phyloP scores from a whole-genome alignment of 64 coral and sea anemone species.

The Porites australiensis region DNA sequence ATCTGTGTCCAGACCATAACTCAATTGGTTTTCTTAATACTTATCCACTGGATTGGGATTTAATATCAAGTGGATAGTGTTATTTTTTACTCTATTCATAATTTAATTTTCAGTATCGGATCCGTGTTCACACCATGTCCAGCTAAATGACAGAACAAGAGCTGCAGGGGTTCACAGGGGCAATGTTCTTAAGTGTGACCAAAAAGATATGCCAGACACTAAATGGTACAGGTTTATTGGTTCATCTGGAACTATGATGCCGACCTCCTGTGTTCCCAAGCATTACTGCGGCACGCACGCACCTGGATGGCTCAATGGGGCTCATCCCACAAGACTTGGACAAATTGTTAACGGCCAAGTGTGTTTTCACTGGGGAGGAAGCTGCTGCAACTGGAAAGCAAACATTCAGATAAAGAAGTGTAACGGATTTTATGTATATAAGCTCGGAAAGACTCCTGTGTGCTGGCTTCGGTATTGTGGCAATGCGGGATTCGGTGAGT shows the following conservation, averaged over 20 bases:
- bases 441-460: conserved; percentile 8
- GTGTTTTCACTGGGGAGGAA: conserved; percentile 36
- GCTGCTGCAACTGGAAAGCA: conserved; percentile 25
- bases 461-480: conserved; percentile 51
- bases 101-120: not conserved
- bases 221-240: conserved; percentile 61
- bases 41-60: too few species aligned
- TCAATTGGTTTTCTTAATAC: too few species aligned
- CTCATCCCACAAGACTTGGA: conserved; percentile 31
- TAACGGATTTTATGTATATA: conserved; percentile 54
- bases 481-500: conserved; percentile 44
- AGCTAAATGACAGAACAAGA: conserved; percentile 10
- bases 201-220: not conserved
- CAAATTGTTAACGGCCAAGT: conserved; percentile 22
- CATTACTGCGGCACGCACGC: conserved; percentile 54
- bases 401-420: conserved; percentile 37
- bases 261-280: conserved; percentile 37
- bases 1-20: too few species aligned
- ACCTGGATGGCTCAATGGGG: conserved; percentile 44
- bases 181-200: conserved; percentile 43
- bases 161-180: conserved; percentile 21
- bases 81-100: not conserved
- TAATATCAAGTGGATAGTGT: too few species aligned
- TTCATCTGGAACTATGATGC: conserved; percentile 4
- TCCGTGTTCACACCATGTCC: not conserved